Evolutionary conservation across 2,113 vertebrate species (phyloP), one percentile per base, ranked within the genome.

Genomic region (Sisor rabdophorus): DNA sequence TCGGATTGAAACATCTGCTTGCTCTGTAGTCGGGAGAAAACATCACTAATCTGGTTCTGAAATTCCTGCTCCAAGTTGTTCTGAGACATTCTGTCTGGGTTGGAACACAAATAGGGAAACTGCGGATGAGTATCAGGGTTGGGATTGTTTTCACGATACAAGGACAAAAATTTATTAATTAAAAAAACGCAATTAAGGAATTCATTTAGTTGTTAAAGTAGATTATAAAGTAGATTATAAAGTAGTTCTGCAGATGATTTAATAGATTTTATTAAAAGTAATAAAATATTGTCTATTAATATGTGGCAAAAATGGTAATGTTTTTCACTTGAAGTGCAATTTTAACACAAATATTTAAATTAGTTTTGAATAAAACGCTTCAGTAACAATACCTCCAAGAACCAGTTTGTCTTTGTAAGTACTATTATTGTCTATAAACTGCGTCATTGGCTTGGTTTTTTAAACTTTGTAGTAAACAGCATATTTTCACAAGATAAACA

Each of bases 1-100:
- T 88, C 80, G 0, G 93, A 93, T 86, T 93, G 92, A 82, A 96
- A 95, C 24, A 92, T 30, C n/a, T 91, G 32, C 50, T 85, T 92
- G 55, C 87, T 91, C 79, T 84, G 55, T 28, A 94, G 76, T 19
- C 90, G 87, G n/a, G 87, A 85, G 15, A 95, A 36, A 12, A 91
- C 87, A 68, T 94, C 92, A 1, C 86, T 85, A 24, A 90, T 84
- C 24, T 93, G 91, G 1, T 86, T 68, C 69, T 89, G 24, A 0
- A 93, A 56, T 6, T 92, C 81, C 50, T 86, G 20, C 15, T 84
- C 65, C 40, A 89, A 11, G 17, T 76, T 70, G 6, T 19, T 77
- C 13, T 47, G 69, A 44, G 65, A 84, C 91, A 92, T 92, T 22
- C 11, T 72, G 15, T 28, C 78, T 71, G 40, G 22, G 19, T 11